Percentiles rank a stretch among this genome's conserved stretches.
These are phyloP conservation scores for Alectura lathami DNA, from an alignment of 2,113 vertebrate species.

Conservation along the genomic window DNA sequence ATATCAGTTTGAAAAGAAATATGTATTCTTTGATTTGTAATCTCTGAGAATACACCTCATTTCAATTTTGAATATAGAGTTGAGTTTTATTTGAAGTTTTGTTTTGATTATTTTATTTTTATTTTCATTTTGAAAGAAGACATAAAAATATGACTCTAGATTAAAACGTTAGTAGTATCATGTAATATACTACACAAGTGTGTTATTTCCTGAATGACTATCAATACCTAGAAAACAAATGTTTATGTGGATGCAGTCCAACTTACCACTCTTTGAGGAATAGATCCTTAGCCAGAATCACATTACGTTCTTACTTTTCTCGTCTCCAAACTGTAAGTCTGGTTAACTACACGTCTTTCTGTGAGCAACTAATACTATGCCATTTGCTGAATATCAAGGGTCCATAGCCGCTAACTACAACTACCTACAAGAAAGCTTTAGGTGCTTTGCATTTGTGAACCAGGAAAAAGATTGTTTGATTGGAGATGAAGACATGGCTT, in stretches of 20 bases:
- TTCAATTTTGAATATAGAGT: background rate
- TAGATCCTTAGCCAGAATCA: background rate
- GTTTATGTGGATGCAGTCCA: background rate
- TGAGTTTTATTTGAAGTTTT: background rate
- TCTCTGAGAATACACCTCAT: background rate
- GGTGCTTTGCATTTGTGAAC: background rate
- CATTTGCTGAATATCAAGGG: background rate
- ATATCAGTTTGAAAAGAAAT: background rate
- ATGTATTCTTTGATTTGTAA: background rate
- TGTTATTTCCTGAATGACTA: background rate
- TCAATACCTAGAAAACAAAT: background rate
- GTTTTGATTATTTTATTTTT: background rate
- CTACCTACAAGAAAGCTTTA: background rate
- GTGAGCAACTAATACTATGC: background rate
- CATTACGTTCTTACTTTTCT: background rate
- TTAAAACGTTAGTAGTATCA: rapidly evolving
- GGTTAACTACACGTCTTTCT: background rate
- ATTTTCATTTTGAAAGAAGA: background rate
- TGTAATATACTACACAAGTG: background rate
- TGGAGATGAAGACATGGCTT: background rate
- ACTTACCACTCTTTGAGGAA: background rate
- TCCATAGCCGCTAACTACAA: background rate
- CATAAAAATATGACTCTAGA: background rate
- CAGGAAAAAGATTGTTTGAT: background rate
- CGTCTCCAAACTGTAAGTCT: background rate